phyloP scores from a whole-genome alignment of 2,797 vertebrate genomes.

The Hemibagrus guttatus region DNA sequence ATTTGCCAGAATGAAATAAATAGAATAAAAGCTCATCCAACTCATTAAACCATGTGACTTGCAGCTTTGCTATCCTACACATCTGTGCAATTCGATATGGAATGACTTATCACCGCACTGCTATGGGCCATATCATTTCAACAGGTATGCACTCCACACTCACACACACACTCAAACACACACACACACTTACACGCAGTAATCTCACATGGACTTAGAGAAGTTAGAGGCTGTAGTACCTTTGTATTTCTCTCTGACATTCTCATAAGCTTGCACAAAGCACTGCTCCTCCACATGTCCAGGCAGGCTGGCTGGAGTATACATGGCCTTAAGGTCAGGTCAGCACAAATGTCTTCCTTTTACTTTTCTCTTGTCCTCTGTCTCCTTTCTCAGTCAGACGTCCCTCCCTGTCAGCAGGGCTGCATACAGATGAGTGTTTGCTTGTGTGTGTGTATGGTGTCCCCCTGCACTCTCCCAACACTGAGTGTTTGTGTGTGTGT shows the following conservation, averaged over 20 bases:
- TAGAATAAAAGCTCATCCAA: constrained; percentile 2
- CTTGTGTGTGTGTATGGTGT: constrained; percentile 38
- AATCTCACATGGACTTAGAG: constrained; percentile 40
- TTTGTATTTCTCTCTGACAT: constrained; percentile 92
- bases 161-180: background rate
- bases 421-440: constrained; percentile 35
- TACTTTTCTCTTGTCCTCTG: constrained; percentile 48
- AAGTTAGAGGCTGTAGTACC: constrained; percentile 69
- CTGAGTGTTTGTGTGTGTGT: constrained; percentile 37
- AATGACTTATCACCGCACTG: constrained; percentile 52
- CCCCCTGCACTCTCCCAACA: constrained; percentile 34
- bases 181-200: constrained; percentile 47
- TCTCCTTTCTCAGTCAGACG: constrained; percentile 39
- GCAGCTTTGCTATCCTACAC: constrained; percentile 20
- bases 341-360: constrained; percentile 42
- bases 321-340: constrained; percentile 64
- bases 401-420: constrained; percentile 39
- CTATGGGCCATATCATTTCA: constrained; percentile 28
- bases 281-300: constrained; percentile 83
- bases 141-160: constrained; percentile 29
- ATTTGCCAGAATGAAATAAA: constrained; percentile 2
- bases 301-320: constrained; percentile 69
- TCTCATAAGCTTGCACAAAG: constrained; percentile 90
- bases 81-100: constrained; percentile 53
- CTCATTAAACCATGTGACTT: constrained; percentile 10